phyloP scores from a whole-genome alignment of 2,888 invertebrate genomes.

The Yponomeuta evonymella region DNA sequence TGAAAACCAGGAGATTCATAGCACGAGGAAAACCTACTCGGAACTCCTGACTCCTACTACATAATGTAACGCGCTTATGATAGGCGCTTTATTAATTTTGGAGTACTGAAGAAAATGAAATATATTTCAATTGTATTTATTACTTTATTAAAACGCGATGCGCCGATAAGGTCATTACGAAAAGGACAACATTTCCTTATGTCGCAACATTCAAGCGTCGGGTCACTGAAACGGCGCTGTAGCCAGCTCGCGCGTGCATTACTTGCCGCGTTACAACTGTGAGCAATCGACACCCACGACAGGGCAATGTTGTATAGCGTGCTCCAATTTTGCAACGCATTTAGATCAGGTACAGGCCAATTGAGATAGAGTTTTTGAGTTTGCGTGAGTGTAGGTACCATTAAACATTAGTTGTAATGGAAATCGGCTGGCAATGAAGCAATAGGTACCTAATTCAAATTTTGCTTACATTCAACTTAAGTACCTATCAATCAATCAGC shows the following conservation, averaged over 20 bases:
- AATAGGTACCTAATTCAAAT: no score
- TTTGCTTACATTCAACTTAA: no score
- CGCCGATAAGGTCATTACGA: background rate
- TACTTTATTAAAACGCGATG: no score
- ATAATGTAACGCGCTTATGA: no score
- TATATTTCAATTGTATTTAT: no score
- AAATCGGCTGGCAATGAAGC: background rate
- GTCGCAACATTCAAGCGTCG: background rate
- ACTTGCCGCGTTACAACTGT: background rate
- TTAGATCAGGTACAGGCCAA: background rate
- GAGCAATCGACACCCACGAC: background rate
- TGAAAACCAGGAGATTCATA: no score
- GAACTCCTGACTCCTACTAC: no score
- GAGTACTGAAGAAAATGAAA: no score
- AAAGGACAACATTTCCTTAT: background rate
- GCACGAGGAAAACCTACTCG: no score
- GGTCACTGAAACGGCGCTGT: background rate
- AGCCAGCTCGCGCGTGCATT: background rate
- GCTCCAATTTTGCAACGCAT: background rate
- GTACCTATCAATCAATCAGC: no score
- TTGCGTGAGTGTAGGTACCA: background rate
- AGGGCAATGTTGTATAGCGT: background rate
- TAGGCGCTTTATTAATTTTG: no score
- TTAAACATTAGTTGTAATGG: background rate
- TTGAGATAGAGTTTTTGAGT: background rate